Base-by-base conservation (phyloP, 2,888 invertebrate species). In the Herminia tarsipennalis region DNA sequence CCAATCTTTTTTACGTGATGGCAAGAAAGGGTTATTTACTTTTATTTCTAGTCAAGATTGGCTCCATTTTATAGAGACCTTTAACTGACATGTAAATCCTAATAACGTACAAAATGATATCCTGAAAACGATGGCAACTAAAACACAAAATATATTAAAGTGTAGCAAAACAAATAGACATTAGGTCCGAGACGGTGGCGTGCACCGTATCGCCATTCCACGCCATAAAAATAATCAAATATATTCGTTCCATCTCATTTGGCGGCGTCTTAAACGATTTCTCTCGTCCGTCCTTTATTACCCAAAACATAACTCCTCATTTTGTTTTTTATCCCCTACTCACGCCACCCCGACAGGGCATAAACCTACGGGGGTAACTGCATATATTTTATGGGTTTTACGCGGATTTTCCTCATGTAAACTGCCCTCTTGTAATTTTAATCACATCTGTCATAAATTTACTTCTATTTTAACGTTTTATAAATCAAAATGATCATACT, bases 171-270 rank as follows among this genome's bases (percentile, higher is more conserved):
- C 85, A 88, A 88, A 90, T 83, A 88, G 76, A 84, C 81, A 86
- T 89, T 86, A 87, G 77, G 78, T 66, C 72, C 76, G 77, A 69
- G 73, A 67, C 80, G 77, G 70, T 59, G 59, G 68, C 78, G 76
- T 83, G 72, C 64, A 66, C 75, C 80, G 84, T 87, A 88, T 86
- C 84, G 87, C 90, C 84, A 89, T 88, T 88, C 83, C 81, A 70
- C 75, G 81, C 86, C 88, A 88, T 91, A 90, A 91, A 90, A 89
- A 88, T 90, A 91, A 90, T 91, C 89, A 89, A 90, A 90, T 89
- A 87, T 90, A 90, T 91, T 88, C 87, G 89, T 90, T 90, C 89
- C 90, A 86, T 88, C 90, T 91, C 91, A 91, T 91, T 91, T 91
- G 86, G 83, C 82, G 80, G 82, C 83, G 82, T 89, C 90, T 91